Evolutionary conservation across 2,113 vertebrate species (phyloP).

Genomic region (Amazona guildingii): DNA sequence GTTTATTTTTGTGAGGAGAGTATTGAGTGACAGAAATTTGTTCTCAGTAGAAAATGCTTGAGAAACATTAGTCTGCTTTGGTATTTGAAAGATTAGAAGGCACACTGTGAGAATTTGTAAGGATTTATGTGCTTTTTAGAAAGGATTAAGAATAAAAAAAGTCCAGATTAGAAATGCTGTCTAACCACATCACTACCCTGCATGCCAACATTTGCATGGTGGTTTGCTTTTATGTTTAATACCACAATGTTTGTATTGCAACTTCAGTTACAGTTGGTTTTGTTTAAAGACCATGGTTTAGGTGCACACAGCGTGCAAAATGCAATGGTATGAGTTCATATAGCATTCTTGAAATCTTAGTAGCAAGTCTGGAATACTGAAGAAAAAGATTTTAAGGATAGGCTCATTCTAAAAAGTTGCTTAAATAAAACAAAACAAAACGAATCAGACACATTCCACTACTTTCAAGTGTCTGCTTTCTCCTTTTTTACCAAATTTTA

Average conservation of each 20-base stretch:
- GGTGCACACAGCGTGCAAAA: neutral
- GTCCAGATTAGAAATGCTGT: slow-evolving; percentile 28
- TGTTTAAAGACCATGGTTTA: slow-evolving; percentile 1
- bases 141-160: slow-evolving; percentile 61
- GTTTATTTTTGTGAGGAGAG: neutral
- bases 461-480: neutral
- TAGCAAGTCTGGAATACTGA: neutral
- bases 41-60: slow-evolving; percentile 40
- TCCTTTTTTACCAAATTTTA: neutral
- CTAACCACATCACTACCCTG: slow-evolving; percentile 5
- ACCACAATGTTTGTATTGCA: neutral
- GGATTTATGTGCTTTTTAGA: slow-evolving; percentile 58
- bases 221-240: slow-evolving; percentile 28
- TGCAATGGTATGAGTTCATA: neutral
- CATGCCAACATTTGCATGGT: neutral
- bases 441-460: neutral
- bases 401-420: neutral
- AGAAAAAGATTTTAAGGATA: neutral
- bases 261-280: neutral
- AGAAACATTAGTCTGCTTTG: slow-evolving; percentile 6
- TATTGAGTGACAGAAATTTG: slow-evolving; percentile 32
- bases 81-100: slow-evolving; percentile 64
- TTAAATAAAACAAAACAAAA: neutral
- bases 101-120: slow-evolving; percentile 63
- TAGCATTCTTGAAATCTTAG: neutral